Base-by-base conservation (phyloP, 2,888 invertebrate genomes). In the Argyresthia albistria region DNA sequence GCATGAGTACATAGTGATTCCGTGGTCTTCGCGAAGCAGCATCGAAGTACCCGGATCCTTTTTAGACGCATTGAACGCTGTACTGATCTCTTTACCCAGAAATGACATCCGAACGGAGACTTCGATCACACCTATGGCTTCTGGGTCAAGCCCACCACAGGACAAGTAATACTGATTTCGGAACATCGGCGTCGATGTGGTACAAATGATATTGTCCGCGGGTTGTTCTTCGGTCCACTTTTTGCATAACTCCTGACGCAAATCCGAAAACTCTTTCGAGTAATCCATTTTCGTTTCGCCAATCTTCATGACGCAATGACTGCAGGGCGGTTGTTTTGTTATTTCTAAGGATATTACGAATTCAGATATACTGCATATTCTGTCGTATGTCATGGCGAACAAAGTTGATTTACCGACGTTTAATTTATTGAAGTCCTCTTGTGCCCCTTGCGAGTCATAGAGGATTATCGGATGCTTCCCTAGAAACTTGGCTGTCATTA, bases 371-470 rank as follows among this genome's bases (percentile, higher is more conserved):
- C 60, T 59, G 58, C 83, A 84, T 62, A 87, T 87, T 67, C 78
- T 84, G 47, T 86, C 86, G 54, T 84, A 87, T 8, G 86, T 86
- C 81, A 87, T 86, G 1, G 86, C 86, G 59, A 86, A 87, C 53
- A 87, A 59, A 7, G 71, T 79, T 0, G 86, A 87, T 63, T 84
- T 86, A 0, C 86, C 86, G 4, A 82, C 73, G 57, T 87, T 84
- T 16, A 87, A 57, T 63, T 76, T 73, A 50, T 58, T 64, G 53
- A 81, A 76, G 61, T 75, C 72, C 15, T 79, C 70, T 15, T 83
- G 70, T 66, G 77, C 74, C 1, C 73, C 80, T 1, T 79, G 73
- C 0, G 75, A 67, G 59, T 86, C 83, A 55, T 83, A 86, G 49
- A 87, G 60, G 43, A 76, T 61, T 52, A 87, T 75, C 0, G 84